phyloP scores from a whole-genome alignment of 1,140 invertebrate species.

The Drosophila miranda region DNA sequence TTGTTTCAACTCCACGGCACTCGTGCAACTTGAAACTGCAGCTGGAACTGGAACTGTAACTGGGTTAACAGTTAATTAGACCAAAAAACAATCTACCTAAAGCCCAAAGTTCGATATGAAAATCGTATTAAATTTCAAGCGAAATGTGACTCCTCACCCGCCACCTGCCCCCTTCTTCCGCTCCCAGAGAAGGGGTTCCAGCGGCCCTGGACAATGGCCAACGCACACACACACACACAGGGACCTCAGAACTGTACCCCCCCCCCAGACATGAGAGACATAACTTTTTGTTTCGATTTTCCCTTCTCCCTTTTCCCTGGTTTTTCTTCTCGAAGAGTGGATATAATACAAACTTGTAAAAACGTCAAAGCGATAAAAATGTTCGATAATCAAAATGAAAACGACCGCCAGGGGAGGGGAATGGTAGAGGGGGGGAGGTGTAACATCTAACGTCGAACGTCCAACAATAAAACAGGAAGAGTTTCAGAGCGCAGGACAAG shows the following conservation, averaged over 20 bases:
- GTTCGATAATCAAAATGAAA: conserved; percentile 65
- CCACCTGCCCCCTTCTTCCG: conserved; percentile 11
- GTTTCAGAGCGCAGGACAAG: conserved; percentile 45
- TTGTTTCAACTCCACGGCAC: conserved; percentile 17
- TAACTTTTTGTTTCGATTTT: conserved; percentile 45
- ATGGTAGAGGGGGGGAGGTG: conserved; percentile 9
- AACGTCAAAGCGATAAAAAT: conserved; percentile 63
- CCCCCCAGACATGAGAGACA: conserved; percentile 51
- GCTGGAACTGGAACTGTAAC: conserved; percentile 13
- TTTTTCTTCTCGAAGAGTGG: not conserved
- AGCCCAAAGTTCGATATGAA: conserved; percentile 46
- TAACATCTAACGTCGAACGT: conserved; percentile 46
- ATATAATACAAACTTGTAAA: conserved; percentile 53
- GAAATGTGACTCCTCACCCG: conserved; percentile 8
- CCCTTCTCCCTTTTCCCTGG: not conserved
- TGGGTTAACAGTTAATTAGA: conserved; percentile 59
- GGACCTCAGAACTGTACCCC: conserved; percentile 44
- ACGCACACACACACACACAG: not conserved
- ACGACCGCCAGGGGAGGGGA: conserved; percentile 38
- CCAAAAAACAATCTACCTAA: conserved; percentile 31
- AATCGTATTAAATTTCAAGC: conserved; percentile 44
- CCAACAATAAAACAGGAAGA: conserved; percentile 61
- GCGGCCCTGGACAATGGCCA: conserved; percentile 14
- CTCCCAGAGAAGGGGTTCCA: conserved; percentile 3
- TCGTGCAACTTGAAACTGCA: not conserved